These are phyloP conservation scores for Pterophyllum scalare DNA, from an alignment of 2,113 vertebrate species.

Conservation along the genomic window DNA sequence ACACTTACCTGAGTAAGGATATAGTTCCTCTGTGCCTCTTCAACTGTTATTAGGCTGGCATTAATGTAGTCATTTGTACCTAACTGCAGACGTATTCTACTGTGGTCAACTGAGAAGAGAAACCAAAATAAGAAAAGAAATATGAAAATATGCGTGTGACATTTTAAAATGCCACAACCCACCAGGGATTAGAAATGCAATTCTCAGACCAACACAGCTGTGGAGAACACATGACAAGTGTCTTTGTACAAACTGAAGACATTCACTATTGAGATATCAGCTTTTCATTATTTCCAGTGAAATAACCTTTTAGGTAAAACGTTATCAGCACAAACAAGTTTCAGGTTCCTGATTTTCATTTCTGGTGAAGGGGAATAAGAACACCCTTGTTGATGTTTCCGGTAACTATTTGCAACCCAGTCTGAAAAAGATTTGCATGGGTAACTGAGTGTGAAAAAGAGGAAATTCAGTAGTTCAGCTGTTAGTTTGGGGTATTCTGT, in stretches of 20 bases:
- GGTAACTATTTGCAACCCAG: slow-evolving; percentile 7
- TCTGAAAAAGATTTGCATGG: slow-evolving; percentile 33
- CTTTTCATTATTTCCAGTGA: background rate
- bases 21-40: slow-evolving; percentile 95
- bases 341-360: slow-evolving; percentile 25
- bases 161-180: background rate
- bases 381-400: background rate
- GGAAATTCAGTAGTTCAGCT: slow-evolving; percentile 68
- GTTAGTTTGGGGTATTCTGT: slow-evolving; percentile 26
- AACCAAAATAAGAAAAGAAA: background rate
- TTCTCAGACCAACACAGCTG: slow-evolving; percentile 18
- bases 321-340: background rate
- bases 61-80: slow-evolving; percentile 97
- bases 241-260: slow-evolving; percentile 13
- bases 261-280: background rate
- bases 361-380: background rate
- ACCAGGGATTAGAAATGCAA: background rate
- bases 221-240: background rate
- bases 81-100: slow-evolving; percentile 93
- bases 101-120: slow-evolving; percentile 91
- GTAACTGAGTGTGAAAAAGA: slow-evolving; percentile 43
- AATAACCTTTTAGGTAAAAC: background rate
- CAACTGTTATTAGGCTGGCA: slow-evolving; percentile 93
- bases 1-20: slow-evolving; percentile 95
- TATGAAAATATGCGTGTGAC: background rate